Base-by-base conservation (phyloP, 2,888 invertebrate genomes). In the Harmothoe impar region DNA sequence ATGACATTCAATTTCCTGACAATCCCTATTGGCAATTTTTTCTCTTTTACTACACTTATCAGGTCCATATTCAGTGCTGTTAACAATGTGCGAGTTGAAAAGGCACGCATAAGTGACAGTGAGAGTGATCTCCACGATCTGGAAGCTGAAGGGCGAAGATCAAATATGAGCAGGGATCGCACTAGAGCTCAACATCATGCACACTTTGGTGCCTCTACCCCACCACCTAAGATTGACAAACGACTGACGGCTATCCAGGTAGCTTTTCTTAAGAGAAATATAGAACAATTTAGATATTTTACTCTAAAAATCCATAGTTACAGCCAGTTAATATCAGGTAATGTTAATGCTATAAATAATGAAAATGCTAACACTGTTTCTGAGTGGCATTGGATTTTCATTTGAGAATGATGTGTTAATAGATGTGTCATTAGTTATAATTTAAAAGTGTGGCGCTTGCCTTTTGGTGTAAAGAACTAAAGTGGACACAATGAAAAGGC, bases 1-100 rank as follows among this genome's bases (percentile, higher is more conserved):
- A 43, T 7, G 10, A 10, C 43, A 43, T 43, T 43, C 10, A 10
- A 10, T 43, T 43, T 43, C 43, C 43, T 43, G 10, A 43, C 3
- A 43, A 10, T 3, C 43, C 43, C 43, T 43, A 43, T 43, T 7
- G 10, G 43, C 43, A 43, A 43, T 10, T 43, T 43, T 43, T n/a
- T n/a, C n/a, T 10, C 43, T 62, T 62, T 62, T 62, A 20, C 62
- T 62, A 20, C 20, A 20, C 62, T 10, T 43, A 43, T 43, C 92
- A 95, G 95, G 92, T 94, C 95, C 7, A 91, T 95, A 43, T 95
- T 95, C 92, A 95, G 94, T 89, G 93, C 94, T 84, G 94, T 95
- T 12, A 90, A 92, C 93, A 95, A 95, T 92, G 94, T 95, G 0
- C 93, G 94, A 85, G 92, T 95, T 85, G 95, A 94, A 90, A 94